Percentiles rank a stretch among this genome's conserved stretches.
Conservation (phyloP, 2,888 invertebrate genomes). For the Drosophila phalerata region DNA sequence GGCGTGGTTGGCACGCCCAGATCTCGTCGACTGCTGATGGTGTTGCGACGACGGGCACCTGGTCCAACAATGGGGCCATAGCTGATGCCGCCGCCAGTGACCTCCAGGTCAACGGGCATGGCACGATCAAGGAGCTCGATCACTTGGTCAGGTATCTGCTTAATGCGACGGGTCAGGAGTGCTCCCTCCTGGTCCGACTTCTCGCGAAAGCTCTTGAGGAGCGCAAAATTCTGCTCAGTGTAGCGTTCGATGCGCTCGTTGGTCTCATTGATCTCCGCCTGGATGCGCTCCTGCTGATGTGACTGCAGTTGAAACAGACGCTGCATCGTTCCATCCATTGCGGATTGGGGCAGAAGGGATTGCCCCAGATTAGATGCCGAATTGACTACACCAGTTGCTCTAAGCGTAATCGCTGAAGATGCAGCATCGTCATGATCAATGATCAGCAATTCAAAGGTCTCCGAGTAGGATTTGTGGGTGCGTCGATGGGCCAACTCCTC, state of each 20-base stretch:
- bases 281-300: slow-evolving; percentile 89
- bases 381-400: slow-evolving; percentile 32
- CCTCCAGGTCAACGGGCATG: slow-evolving; percentile 74
- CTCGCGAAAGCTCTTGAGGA: slow-evolving; percentile 90
- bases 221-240: slow-evolving; percentile 91
- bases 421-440: slow-evolving; percentile 70
- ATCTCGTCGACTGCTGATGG: slow-evolving; percentile 76
- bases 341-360: slow-evolving; percentile 43
- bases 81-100: slow-evolving; percentile 56
- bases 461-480: slow-evolving; percentile 89
- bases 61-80: slow-evolving; percentile 21
- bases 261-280: slow-evolving; percentile 89
- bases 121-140: slow-evolving; percentile 68
- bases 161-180: slow-evolving; percentile 87
- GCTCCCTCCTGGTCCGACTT: slow-evolving; percentile 91
- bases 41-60: slow-evolving; percentile 74
- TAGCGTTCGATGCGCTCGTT: slow-evolving; percentile 92
- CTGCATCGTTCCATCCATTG: slow-evolving; percentile 58
- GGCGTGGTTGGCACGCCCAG: slow-evolving; percentile 79
- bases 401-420: slow-evolving; percentile 86
- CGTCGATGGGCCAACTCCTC: slow-evolving; percentile 88
- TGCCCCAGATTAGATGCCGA: slow-evolving; percentile 52
- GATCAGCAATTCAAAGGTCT: slow-evolving; percentile 90
- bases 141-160: slow-evolving; percentile 80
- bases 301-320: slow-evolving; percentile 85